Evolutionary conservation across 2,113 vertebrate species (phyloP), one percentile per base, ranked within the genome.

Genomic region (Pangasianodon hypophthalmus): DNA sequence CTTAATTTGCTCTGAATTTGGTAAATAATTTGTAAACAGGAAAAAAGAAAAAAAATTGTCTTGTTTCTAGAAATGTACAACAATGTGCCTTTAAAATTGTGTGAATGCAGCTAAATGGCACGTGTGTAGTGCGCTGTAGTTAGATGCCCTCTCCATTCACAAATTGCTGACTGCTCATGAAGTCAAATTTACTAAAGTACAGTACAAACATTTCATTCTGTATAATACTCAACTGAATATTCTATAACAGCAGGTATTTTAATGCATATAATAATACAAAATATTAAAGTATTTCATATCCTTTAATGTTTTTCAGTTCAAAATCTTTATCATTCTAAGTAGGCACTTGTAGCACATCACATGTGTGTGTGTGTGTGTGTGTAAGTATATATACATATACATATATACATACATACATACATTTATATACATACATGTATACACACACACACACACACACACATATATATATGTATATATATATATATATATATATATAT

Each of bases 31-130:
- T 48, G n/a, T 24, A 50, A 48, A n/a, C 56, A 87, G 2, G 32
- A 21, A 91, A 54, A 56, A 19, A 56, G 54, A 19, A 56, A 19
- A 56, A 71, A 24, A 26, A 14, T 29, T 80, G 56, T 85, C 84
- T 90, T 81, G 91, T 19, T 95, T 95, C 94, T 94, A 93, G 94
- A 96, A 95, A 88, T 67, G 58, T 92, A 92, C 91, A 90, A 95
- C 95, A 96, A 94, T 93, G 93, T 92, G 85, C 48, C 67, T 89
- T 83, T 81, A 69, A 90, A 89, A 84, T 73, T 60, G 44, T 48
- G 50, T 91, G 90, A 90, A 86, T 88, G 29, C 64, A 41, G n/a
- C 52, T 91, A 88, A 87, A 87, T 89, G 84, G 44, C 29, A 14
- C 46, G 26, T 52, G 62, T 29, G 86, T 41, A 26, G 56, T 88